Evolutionary conservation across 2,888 invertebrate genomes (phyloP), one percentile per base, ranked within the genome.

Genomic region (Hyppa rectilinea): DNA sequence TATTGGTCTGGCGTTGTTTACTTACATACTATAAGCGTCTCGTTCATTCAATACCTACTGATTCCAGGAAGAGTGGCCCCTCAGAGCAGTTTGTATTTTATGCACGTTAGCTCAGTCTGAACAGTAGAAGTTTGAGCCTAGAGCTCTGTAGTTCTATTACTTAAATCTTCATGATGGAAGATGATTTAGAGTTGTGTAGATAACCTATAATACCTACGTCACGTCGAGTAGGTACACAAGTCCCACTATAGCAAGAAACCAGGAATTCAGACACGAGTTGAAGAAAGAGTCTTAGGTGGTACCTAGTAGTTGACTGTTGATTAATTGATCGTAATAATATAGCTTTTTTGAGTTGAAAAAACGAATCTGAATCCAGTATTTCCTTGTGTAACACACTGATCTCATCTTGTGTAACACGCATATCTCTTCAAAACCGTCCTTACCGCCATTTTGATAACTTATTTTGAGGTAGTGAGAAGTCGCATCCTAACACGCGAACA

Each of bases 21-120:
- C 67, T 61, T 64, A 59, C 49, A 59, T 17, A 64, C 34, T 45
- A 67, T 12, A 68, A 7, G n/a, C 34, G 12, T 52, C 34, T 52
- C 52, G 34, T 70, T 26, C 34, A 50, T 69, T 26, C 34, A 43
- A 20, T 17, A 50, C 36, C 12, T 17, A 50, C 36, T 17, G 38
- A 36, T n/a, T 29, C 43, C 20, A 29, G 29, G 17, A 70, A 12
- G 17, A 38, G 40, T 9, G 34, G 26, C 17, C 7, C 7, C 10
- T 70, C 10, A 64, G 34, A n/a, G 70, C 43, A 53, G n/a, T 43
- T 36, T 17, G 14, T 29, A 29, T 47, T 9, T 59, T 59, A 29
- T 59, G 59, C 59, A 29, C 0, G n/a, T 9, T n/a, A 45, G 12
- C 5, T 40, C 40, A 26, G n/a, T 34, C 34, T 26, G 17, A 34